Evolutionary conservation across 2,888 invertebrate genomes (phyloP).

Genomic region (Noctua fimbriata): DNA sequence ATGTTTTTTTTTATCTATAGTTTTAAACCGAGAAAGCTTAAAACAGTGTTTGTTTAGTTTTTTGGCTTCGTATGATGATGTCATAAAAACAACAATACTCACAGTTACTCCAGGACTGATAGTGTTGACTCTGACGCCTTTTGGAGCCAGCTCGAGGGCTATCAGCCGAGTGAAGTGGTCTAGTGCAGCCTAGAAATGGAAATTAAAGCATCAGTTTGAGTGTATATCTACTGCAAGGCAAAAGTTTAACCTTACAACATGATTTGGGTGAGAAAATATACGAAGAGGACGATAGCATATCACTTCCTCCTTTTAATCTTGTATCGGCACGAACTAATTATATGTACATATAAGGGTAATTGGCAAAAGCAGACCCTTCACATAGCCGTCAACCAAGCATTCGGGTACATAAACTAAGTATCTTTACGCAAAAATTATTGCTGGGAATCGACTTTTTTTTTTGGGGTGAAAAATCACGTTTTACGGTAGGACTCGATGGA

Average conservation of each 20-base stretch:
- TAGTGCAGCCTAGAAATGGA: conserved; percentile 67
- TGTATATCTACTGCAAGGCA: not conserved
- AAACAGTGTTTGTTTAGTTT: no score
- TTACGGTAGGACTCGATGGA: no score
- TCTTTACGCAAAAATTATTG: no score
- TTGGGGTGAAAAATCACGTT: no score
- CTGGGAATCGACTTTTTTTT: no score
- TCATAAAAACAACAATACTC: conserved; percentile 70
- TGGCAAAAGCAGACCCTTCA: no score
- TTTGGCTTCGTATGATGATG: not conserved
- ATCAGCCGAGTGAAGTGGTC: conserved; percentile 88
- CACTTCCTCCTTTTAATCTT: not conserved
- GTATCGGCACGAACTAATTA: not conserved
- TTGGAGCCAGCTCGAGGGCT: conserved; percentile 92
- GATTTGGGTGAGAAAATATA: not conserved
- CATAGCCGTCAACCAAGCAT: no score
- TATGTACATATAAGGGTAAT: not conserved
- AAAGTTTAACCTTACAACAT: not conserved
- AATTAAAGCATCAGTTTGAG: not conserved
- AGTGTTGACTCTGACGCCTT: conserved; percentile 92
- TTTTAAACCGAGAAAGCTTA: no score
- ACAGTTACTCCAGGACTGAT: conserved; percentile 94
- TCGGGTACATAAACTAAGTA: no score
- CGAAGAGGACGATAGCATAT: not conserved
- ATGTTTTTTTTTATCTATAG: not conserved